Base-by-base conservation (phyloP, 2,888 invertebrate genomes). In the Morpho helenor region DNA sequence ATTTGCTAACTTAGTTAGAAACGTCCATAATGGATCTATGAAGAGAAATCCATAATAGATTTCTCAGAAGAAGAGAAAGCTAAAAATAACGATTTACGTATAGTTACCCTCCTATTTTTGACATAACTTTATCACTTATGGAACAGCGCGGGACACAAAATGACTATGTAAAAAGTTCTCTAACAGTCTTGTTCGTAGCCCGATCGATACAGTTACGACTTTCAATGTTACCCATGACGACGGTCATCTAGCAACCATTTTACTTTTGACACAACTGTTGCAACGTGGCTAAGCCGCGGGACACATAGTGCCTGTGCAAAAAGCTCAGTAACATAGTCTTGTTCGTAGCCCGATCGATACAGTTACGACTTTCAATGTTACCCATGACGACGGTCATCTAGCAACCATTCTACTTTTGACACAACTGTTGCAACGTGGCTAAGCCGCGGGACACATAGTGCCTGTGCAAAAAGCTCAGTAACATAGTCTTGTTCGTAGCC, bases 161-260 rank as follows among this genome's bases (percentile, higher is more conserved):
- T 50, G 22, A 8, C 31, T 31, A 31, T 31, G 31, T 31, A 22
- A 41, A 43, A 50, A 42, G 16, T 22, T 31, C 31, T 16, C 16
- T 31, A 31, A 31, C 31, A 31, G 31, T 31, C 31, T 31, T 31
- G 59, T 49, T 47, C 60, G 44, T 55, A 22, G 63, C 67, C 64
- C 68, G 69, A 70, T 71, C 70, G 65, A 71, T 71, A 65, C 62
- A 52, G 57, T 62, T 5, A 63, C 66, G 63, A 61, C 64, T 63
- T 66, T 66, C 66, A 62, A 57, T 48, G 67, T 66, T 67, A 68
- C 70, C 68, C 62, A 57, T 56, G 63, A 60, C 64, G 62, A 65
- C 61, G 62, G 31, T 31, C 31, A 31, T 31, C 31, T 31, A 31
- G 31, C 31, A 31, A 31, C 31, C 31, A 31, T 31, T 5, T 3